Evolutionary conservation across 2,797 vertebrate genomes (phyloP), one percentile per base, ranked within the genome.

Genomic region (Platalea minor): DNA sequence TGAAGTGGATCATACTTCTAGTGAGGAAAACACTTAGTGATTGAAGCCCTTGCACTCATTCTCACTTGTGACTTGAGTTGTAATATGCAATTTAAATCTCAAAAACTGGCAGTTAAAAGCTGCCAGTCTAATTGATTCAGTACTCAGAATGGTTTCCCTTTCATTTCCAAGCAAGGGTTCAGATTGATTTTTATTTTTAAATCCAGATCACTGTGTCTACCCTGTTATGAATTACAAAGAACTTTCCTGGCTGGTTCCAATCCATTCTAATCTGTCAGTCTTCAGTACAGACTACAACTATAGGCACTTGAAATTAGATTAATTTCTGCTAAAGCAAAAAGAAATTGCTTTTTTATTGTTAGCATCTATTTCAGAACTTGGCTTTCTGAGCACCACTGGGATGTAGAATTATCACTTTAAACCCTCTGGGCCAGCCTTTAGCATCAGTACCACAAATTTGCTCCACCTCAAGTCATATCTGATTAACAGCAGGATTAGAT

Each of bases 111-210:
- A 81, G 81, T 85, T 93, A 74, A 91, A 95, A 89, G 57, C 61
- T 85, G 78, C 78, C 45, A 84, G 73, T 78, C 57, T 89, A 95
- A 91, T 85, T 94, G 92, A 90, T 90, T 95, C 75, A 43, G 25
- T 61, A 60, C 46, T 94, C 63, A 89, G 90, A 88, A 91, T 72
- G 43, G 68, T 53, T 92, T 60, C 48, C 63, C 43, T 93, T 93
- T 90, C 45, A 82, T 84, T 95, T 95, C 64, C 76, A 93, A 84
- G 61, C 29, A 85, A 89, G 51, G 2, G 6, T 88, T 95, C 81
- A 80, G 81, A 72, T 48, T 85, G 88, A 92, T 92, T 94, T 96
- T 94, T 89, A 74, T 89, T 96, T 96, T 90, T 91, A 95, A 95
- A 94, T 95, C 83, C 45, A 91, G 51, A 93, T 91, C 48, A 76